A percentile compares a stretch with the other conserved stretches of the same genome.
These are phyloP conservation scores for Theristicus caerulescens DNA, from an alignment of 2,113 vertebrate species.

Conservation along the genomic window DNA sequence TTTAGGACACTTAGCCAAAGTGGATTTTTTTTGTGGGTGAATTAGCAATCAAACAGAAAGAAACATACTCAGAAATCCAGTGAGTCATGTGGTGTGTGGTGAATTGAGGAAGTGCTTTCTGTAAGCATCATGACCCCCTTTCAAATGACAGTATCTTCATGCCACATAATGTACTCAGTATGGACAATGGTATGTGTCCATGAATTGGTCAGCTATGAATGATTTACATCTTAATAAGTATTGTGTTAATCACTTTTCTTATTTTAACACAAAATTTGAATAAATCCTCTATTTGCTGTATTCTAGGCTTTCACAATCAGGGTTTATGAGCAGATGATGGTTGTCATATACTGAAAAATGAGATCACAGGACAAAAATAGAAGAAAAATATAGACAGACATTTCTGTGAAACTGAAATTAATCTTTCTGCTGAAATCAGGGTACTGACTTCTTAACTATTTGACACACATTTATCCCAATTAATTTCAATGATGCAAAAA, in stretches of 20 bases:
- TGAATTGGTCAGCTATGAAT: background rate
- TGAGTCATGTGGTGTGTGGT: too few species aligned
- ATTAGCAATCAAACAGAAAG: background rate
- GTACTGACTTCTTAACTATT: background rate
- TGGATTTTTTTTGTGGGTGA: background rate
- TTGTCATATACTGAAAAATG: background rate
- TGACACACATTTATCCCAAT: conserved; percentile 50
- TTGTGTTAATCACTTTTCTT: background rate
- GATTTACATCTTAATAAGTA: background rate
- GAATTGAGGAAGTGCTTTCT: background rate
- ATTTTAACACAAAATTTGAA: background rate
- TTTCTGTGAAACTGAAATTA: background rate
- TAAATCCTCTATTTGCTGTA: background rate
- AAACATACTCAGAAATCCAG: background rate
- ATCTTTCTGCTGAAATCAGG: conserved; percentile 9
- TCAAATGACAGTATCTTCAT: background rate
- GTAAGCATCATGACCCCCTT: background rate
- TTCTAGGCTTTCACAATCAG: background rate
- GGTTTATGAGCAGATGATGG: background rate
- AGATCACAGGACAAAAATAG: background rate
- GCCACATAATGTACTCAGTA: background rate
- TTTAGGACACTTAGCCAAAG: background rate
- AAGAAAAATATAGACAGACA: background rate
- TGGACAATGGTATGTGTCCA: background rate
- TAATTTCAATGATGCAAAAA: conserved; percentile 41